Base-by-base conservation (phyloP, 2,797 vertebrate genomes). In the Oreochromis mossambicus region DNA sequence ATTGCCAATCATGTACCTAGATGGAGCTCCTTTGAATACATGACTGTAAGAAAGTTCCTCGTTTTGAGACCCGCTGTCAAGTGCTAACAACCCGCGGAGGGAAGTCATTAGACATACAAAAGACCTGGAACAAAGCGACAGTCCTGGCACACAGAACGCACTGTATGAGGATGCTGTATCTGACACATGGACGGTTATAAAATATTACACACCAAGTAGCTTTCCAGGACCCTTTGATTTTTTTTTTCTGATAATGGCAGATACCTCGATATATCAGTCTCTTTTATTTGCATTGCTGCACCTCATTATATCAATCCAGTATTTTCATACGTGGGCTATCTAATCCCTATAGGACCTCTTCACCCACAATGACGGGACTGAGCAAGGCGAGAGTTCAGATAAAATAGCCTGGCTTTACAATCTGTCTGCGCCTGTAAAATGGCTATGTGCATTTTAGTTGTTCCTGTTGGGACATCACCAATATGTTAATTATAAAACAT, bases 71-170 rank as follows among this genome's bases (percentile, higher is more conserved):
- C 97, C 97, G 97, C 98, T 99, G 98, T 99, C 98, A 99, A 97
- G 96, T 97, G 97, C 97, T 99, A 99, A 99, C 98, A 99, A 99
- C 97, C 98, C 99, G 98, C 98, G 97, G 97, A 98, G 98, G 98
- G 99, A 99, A 99, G 98, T 99, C 98, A 99, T 99, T 99, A 99
- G 97, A 98, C 97, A 98, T 97, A 97, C 97, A 99, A 98, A 98
- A 98, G 97, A 97, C 96, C 97, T 93, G 97, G 97, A 98, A 97
- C 97, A 97, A 98, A 98, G 97, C 98, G 97, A 97, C 98, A 97
- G 97, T 97, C 96, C 97, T 96, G 97, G 96, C 96, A 97, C 97
- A 97, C 91, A 88, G 96, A 96, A 97, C 97, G 96, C 97, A 96
- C 96, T 96, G 97, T 96, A 97, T 96, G 96, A 97, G 97, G 97